Base-by-base conservation (phyloP, 2,888 invertebrate species). In the Alitta virens region DNA sequence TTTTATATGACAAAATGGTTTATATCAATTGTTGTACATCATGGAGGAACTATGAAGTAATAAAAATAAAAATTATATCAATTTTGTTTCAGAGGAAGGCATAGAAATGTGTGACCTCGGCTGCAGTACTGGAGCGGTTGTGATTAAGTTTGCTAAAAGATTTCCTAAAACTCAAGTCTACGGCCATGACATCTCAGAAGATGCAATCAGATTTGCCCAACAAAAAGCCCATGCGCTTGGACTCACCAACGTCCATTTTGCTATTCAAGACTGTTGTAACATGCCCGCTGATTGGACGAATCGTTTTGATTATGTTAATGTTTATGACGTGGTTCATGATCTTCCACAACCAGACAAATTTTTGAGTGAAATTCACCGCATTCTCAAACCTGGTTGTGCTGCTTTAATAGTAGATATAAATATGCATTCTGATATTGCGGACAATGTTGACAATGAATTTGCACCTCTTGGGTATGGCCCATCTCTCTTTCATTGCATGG, bases 401-500 rank as follows among this genome's bases (percentile, higher is more conserved):
- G 38, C 27, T 2, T 14, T 43, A 5, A 24, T 60, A 16, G n/a
- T 54, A 1, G 60, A 60, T 54, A 53, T 43, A 27, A 23, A 43
- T 9, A 12, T 38, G 16, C 54, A 55, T 27, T 24, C 24, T 2
- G 2, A 27, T 1, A 23, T 46, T 21, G n/a, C 23, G 21, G 51
- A 60, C 21, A 60, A 60, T 33, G 40, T 27, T n/a, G 60, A 42
- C 42, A 26, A 42, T 23, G 43, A 46, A 1, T 14, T 43, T n/a
- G 42, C 60, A 21, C 46, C 46, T 2, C 25, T 55, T 38, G 23
- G 38, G 12, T 55, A 60, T 23, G 53, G 25, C 42, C 23, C 46
- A n/a, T 46, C 43, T 27, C 55, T 60, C 33, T 60, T 42, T 27
- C 55, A 60, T 54, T 60, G 60, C 52, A 55, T 60, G 60, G 46